These are phyloP conservation scores for Eucidaris tribuloides DNA, from an alignment of 35 echinoderm and acorn worm species.

Conservation along the genomic window DNA sequence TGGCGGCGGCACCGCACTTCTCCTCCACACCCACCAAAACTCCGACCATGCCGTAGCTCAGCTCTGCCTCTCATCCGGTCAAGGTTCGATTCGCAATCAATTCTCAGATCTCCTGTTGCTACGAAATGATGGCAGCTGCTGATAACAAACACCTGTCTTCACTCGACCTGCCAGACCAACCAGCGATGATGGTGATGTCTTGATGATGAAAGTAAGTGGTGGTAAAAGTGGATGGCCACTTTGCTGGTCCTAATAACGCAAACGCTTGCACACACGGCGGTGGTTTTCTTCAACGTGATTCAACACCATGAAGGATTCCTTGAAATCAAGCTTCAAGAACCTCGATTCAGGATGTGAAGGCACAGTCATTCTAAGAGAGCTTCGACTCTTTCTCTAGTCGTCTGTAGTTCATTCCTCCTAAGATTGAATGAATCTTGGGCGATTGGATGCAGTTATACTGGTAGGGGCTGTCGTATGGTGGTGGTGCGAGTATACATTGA, in stretches of 20 bases:
- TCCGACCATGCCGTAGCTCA: not conserved
- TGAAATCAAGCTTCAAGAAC: not conserved
- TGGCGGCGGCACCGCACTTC: conserved; percentile 45
- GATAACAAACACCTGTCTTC: not conserved
- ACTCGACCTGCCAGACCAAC: not conserved
- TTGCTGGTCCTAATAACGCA: not conserved
- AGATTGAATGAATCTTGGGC: not conserved
- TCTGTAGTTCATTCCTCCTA: not conserved
- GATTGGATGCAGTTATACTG: not conserved
- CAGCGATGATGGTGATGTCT: conserved; percentile 15
- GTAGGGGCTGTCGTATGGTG: not conserved
- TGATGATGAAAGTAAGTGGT: not conserved
- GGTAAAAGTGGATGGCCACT: not conserved
- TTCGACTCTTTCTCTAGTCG: not conserved
- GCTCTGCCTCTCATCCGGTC: conserved; percentile 30
- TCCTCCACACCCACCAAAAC: not conserved
- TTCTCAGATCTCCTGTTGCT: conserved; percentile 2
- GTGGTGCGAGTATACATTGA: not conserved
- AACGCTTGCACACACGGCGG: not conserved
- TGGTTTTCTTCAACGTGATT: not conserved
- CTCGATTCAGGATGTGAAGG: not conserved
- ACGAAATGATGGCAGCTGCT: not conserved
- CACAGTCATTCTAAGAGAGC: not conserved
- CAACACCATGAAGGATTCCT: not conserved
- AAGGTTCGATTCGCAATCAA: conserved; percentile 26